A percentile compares a stretch with the other conserved stretches of the same genome.
These are phyloP conservation scores for Cyprinus carpio DNA, from an alignment of 2,113 vertebrate genomes.

Conservation along the genomic window DNA sequence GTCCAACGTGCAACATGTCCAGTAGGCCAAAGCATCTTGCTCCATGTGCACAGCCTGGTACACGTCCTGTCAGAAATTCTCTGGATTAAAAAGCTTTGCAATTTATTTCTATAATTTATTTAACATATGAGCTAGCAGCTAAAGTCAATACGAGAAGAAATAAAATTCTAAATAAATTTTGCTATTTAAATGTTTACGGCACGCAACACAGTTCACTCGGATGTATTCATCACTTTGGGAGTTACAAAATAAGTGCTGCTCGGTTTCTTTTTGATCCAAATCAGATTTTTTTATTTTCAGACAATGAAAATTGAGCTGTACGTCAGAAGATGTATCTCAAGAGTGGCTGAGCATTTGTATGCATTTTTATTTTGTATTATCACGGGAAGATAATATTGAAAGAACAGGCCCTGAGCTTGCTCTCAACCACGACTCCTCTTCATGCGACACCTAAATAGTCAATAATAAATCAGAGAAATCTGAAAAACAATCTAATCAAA, in stretches of 20 bases:
- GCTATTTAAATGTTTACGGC: not conserved
- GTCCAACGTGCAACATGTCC: not conserved
- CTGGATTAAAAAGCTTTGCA: not conserved
- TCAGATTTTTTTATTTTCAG: not conserved
- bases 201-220: not conserved
- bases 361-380: not conserved
- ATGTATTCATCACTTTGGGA: not conserved
- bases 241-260: not conserved
- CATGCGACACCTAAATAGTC: not conserved
- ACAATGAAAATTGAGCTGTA: not conserved
- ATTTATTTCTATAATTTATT: too few species aligned
- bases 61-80: not conserved
- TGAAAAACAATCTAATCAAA: slow-evolving; percentile 1
- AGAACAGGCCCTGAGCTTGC: not conserved
- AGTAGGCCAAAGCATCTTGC: slow-evolving; percentile 24
- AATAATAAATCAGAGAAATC: not conserved
- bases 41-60: not conserved
- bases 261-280: not conserved
- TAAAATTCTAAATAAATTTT: not conserved
- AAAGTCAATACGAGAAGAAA: not conserved
- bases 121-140: not conserved
- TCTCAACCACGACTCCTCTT: not conserved
- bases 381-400: not conserved
- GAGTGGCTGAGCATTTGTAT: not conserved
- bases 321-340: not conserved